phyloP scores from a whole-genome alignment of 2,888 invertebrate genomes.

The Synanthedon vespiformis region DNA sequence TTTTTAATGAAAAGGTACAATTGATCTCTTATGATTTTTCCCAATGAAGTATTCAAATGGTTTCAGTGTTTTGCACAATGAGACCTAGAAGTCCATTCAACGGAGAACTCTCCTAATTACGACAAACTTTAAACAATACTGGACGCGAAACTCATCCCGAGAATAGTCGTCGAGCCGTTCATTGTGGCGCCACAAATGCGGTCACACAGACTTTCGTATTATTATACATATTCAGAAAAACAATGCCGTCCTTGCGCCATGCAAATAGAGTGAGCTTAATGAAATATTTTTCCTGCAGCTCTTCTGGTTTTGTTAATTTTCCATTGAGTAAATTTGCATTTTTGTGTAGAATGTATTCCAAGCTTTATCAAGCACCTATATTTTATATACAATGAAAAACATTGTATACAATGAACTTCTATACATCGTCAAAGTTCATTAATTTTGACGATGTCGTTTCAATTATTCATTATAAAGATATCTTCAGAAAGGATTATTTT shows the following conservation, averaged over 20 bases:
- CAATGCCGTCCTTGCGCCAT: conserved; percentile 56
- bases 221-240: conserved; percentile 65
- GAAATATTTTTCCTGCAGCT: conserved; percentile 38
- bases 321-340: background rate
- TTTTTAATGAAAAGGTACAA: background rate
- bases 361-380: too few relatives aligned
- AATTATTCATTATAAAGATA: too few relatives aligned
- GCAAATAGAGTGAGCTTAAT: conserved; percentile 58
- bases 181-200: conserved; percentile 63
- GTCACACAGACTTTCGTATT: conserved; percentile 56
- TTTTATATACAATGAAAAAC: too few relatives aligned
- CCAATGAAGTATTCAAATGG: conserved; percentile 14
- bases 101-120: conserved; percentile 65
- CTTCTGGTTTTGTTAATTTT: conserved; percentile 3
- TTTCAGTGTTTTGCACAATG: conserved; percentile 35
- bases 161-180: conserved; percentile 55
- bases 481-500: too few relatives aligned
- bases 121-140: conserved; percentile 70
- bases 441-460: too few relatives aligned
- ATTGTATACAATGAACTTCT: too few relatives aligned
- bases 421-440: too few relatives aligned
- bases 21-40: conserved; percentile 6
- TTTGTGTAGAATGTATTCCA: background rate
- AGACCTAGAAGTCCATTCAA: conserved; percentile 60
- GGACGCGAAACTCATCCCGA: conserved; percentile 65